Conservation (phyloP, 1,140 invertebrate species). For the Homalodisca vitripennis region DNA sequence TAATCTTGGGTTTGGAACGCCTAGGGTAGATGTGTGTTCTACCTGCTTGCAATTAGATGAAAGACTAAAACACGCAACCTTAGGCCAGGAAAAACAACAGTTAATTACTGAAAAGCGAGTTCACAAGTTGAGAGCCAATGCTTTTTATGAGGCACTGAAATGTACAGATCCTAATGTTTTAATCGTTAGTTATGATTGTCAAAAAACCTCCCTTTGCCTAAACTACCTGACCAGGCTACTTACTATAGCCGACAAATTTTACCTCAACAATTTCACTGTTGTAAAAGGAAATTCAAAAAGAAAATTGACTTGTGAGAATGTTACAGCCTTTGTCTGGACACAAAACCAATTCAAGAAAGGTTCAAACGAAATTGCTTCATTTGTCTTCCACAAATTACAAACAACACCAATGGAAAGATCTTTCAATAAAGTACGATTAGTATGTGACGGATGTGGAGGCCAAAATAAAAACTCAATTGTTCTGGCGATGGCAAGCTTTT, state of each 20-base stretch:
- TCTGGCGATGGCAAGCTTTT: conserved; percentile 39
- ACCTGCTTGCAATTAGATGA: background rate
- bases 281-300: conserved; percentile 43
- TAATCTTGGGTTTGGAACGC: background rate
- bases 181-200: conserved; percentile 46
- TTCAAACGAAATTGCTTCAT: conserved; percentile 44
- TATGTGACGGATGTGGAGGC: conserved; percentile 42
- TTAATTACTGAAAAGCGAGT: background rate
- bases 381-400: no score
- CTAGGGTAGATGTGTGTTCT: background rate
- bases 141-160: conserved; percentile 2
- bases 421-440: conserved; percentile 33
- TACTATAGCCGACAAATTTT: conserved; percentile 43
- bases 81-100: no score
- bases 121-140: background rate
- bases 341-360: conserved; percentile 42
- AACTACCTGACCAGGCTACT: conserved; percentile 43
- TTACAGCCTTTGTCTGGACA: conserved; percentile 43
- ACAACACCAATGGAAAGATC: background rate
- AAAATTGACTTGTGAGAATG: conserved; percentile 39
- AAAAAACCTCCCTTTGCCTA: conserved; percentile 47
- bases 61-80: background rate
- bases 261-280: conserved; percentile 46
- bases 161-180: background rate
- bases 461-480: conserved; percentile 46